These are phyloP conservation scores for Ranitomeya imitator DNA, from an alignment of 2,113 vertebrate species.

Conservation along the genomic window DNA sequence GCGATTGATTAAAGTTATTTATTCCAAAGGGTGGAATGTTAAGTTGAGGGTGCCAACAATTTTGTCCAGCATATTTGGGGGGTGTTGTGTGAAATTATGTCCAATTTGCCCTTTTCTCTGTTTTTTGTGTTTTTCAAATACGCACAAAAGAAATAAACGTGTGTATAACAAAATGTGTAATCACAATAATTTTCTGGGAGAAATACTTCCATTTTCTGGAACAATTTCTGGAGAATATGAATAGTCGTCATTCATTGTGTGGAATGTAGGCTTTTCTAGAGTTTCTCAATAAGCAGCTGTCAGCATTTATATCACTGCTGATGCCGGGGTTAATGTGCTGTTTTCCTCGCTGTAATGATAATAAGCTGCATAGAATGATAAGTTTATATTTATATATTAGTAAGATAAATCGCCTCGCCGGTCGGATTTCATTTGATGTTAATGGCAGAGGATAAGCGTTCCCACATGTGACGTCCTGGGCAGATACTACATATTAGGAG, in stretches of 20 bases:
- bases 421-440: constrained; percentile 17
- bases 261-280: background rate
- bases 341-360: background rate
- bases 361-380: background rate
- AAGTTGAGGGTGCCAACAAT: too few species aligned
- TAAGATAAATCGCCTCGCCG: background rate
- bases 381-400: constrained; percentile 23
- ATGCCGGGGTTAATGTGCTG: background rate
- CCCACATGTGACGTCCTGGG: background rate
- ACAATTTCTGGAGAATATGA: background rate
- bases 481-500: background rate
- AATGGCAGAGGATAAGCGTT: background rate
- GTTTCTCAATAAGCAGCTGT: background rate
- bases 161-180: too few species aligned
- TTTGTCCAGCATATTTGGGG: too few species aligned
- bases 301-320: background rate
- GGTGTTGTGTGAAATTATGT: too few species aligned
- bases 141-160: too few species aligned
- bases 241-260: background rate
- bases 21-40: too few species aligned
- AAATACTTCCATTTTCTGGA: too few species aligned
- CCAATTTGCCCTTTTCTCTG: too few species aligned
- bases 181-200: too few species aligned
- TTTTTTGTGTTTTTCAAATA: too few species aligned
- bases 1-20: too few species aligned